These are phyloP conservation scores for Microctenopoma steveboyesi DNA, from an alignment of 2,797 vertebrate genomes.

Conservation along the genomic window DNA sequence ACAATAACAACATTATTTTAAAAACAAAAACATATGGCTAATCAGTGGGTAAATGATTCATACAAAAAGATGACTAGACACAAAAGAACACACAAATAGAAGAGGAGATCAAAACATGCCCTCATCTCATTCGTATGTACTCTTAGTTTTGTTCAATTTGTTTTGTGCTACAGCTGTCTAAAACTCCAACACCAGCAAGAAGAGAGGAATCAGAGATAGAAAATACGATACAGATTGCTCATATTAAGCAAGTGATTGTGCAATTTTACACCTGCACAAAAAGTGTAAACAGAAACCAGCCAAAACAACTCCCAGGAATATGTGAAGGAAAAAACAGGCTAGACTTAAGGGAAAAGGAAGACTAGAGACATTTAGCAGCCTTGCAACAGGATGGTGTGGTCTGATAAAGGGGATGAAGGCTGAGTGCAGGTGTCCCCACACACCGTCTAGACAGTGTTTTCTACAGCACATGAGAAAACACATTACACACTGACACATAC, in stretches of 20 bases:
- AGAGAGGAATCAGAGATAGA: conserved; percentile 8
- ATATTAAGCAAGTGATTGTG: conserved; percentile 23
- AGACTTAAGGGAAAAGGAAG: background rate
- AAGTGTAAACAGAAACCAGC: conserved; percentile 5
- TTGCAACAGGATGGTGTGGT: conserved; percentile 11
- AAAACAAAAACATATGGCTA: background rate
- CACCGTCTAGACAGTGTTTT: conserved; percentile 11
- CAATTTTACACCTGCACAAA: conserved; percentile 22
- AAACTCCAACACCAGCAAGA: conserved; percentile 11
- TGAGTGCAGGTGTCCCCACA: conserved; percentile 27
- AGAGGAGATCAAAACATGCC: background rate
- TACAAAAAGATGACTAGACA: background rate
- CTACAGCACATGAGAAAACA: background rate
- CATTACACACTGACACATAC: conserved; percentile 6
- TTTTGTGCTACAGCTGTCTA: conserved; percentile 17
- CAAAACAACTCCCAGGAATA: background rate
- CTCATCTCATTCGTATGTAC: too few species aligned
- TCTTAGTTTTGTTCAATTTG: conserved; percentile 3
- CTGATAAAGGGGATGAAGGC: conserved; percentile 27
- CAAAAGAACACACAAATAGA: background rate
- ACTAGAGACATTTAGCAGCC: conserved; percentile 14
- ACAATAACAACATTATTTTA: background rate
- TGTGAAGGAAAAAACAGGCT: background rate
- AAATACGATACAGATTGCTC: conserved; percentile 23
- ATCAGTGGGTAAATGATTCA: background rate